Conservation (phyloP, 2,797 vertebrate species). For the Borostomias antarcticus region DNA sequence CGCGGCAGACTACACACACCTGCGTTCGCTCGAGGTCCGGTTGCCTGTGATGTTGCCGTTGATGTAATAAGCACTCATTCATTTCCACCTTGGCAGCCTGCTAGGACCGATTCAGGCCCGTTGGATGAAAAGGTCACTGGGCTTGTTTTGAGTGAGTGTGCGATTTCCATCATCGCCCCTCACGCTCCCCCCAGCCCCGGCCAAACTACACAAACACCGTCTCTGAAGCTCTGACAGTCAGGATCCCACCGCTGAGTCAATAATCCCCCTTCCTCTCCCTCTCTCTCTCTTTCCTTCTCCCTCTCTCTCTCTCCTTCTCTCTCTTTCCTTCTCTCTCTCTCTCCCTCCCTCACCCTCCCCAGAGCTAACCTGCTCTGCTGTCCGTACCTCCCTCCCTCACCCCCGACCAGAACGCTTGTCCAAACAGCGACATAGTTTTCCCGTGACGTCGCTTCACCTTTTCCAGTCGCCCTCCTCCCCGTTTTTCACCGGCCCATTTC, state of each 20-base stretch:
- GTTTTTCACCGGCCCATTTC: slow-evolving; percentile 10
- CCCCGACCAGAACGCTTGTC: background rate
- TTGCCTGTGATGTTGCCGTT: slow-evolving; percentile 46
- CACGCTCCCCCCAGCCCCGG: slow-evolving; percentile 48
- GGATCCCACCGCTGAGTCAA: slow-evolving; percentile 65
- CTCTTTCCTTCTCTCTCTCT: background rate
- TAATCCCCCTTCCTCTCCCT: slow-evolving; percentile 40
- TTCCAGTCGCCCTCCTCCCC: background rate
- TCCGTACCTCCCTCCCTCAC: slow-evolving; percentile 57
- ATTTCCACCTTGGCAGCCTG: slow-evolving; percentile 60
- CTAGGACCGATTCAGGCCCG: slow-evolving; percentile 57
- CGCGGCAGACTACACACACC: background rate
- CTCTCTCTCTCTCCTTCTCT: background rate
- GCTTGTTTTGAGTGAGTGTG: slow-evolving; percentile 70
- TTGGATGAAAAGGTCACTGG: slow-evolving; percentile 66
- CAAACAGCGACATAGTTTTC: too few species aligned
- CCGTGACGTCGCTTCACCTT: too few species aligned
- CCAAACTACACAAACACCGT: slow-evolving; percentile 70
- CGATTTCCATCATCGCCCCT: slow-evolving; percentile 70
- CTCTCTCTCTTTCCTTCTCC: background rate
- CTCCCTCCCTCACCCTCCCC: slow-evolving; percentile 25
- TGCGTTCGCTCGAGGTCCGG: slow-evolving; percentile 5
- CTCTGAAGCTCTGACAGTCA: slow-evolving; percentile 64
- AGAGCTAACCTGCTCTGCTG: slow-evolving; percentile 44
- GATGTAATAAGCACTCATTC: slow-evolving; percentile 62